A percentile compares a stretch with the other conserved stretches of the same genome.
phyloP scores from a whole-genome alignment of 2,797 vertebrate genomes.

The Rhinella marina region DNA sequence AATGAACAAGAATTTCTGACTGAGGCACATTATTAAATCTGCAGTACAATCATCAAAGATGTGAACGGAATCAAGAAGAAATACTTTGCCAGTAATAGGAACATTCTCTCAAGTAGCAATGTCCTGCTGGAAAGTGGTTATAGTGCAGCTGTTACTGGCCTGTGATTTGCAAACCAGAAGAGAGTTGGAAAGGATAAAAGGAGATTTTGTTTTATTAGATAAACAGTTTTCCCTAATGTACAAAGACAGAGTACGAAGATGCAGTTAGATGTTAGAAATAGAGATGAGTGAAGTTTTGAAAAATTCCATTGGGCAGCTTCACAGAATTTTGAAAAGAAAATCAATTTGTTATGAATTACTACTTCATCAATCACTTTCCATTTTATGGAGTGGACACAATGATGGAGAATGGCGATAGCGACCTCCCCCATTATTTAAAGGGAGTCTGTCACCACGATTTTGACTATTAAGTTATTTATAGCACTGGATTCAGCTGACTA shows the following conservation, averaged over 20 bases:
- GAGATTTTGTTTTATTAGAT: background rate
- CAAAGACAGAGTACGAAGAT: background rate
- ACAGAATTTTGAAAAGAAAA: too few relatives aligned
- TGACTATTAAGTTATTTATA: too few relatives aligned
- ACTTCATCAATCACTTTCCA: too few relatives aligned
- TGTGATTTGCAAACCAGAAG: background rate
- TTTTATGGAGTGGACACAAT: too few relatives aligned
- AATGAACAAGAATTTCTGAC: constrained; percentile 30
- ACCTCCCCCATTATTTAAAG: too few relatives aligned
- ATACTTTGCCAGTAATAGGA: constrained; percentile 27
- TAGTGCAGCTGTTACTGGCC: background rate
- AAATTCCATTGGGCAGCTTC: too few relatives aligned
- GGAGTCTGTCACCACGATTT: too few relatives aligned
- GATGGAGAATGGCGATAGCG: too few relatives aligned
- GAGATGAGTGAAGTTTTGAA: too few relatives aligned
- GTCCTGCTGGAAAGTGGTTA: constrained; percentile 24
- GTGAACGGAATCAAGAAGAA: constrained; percentile 39
- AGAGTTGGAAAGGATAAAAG: background rate
- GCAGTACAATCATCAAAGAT: constrained; percentile 37
- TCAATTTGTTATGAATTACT: too few relatives aligned
- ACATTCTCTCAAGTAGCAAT: constrained; percentile 15
- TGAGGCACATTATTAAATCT: constrained; percentile 47
- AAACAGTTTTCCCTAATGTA: background rate
- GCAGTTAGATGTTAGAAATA: background rate
- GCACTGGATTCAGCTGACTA: too few relatives aligned